These are phyloP conservation scores for Porites evermanni DNA, from an alignment of 92 coral and sea anemone genomes.

Conservation along the genomic window DNA sequence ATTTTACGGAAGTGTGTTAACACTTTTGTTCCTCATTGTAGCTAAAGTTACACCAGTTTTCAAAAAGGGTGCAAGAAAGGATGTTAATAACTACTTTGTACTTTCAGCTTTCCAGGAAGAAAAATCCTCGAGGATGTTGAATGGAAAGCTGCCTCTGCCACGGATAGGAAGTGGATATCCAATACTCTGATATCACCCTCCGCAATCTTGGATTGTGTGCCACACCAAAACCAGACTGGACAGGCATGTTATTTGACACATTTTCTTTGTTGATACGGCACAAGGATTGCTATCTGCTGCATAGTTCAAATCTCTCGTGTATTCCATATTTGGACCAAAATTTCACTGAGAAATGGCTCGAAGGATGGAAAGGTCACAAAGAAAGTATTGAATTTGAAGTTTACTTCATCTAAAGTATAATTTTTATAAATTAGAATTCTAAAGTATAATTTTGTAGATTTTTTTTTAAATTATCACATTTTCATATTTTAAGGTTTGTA, in stretches of 20 bases:
- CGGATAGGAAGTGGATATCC: too few species aligned
- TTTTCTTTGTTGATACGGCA: background rate
- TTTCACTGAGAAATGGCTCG: conserved; percentile 39
- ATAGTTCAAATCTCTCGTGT: conserved; percentile 43
- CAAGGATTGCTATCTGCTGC: conserved; percentile 4
- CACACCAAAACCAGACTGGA: conserved; percentile 15
- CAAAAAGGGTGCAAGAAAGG: conserved; percentile 9
- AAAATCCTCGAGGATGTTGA: too few species aligned
- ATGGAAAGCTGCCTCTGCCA: too few species aligned
- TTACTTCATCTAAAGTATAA: too few species aligned
- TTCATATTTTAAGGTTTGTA: too few species aligned
- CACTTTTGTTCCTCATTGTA: background rate
- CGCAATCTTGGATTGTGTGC: conserved; percentile 44
- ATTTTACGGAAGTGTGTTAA: too few species aligned
- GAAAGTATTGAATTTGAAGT: conserved; percentile 7
- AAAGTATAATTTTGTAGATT: too few species aligned
- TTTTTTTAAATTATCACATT: too few species aligned
- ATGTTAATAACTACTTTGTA: background rate
- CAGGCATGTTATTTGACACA: background rate
- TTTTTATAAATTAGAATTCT: too few species aligned
- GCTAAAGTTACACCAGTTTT: conserved; percentile 27
- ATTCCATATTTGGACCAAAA: conserved; percentile 23
- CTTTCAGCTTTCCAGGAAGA: too few species aligned
- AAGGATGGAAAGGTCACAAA: conserved; percentile 37
- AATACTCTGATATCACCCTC: conserved; percentile 40